These are phyloP conservation scores for Dynastes hyllus DNA, from an alignment of 2,888 invertebrate species.

Conservation along the genomic window DNA sequence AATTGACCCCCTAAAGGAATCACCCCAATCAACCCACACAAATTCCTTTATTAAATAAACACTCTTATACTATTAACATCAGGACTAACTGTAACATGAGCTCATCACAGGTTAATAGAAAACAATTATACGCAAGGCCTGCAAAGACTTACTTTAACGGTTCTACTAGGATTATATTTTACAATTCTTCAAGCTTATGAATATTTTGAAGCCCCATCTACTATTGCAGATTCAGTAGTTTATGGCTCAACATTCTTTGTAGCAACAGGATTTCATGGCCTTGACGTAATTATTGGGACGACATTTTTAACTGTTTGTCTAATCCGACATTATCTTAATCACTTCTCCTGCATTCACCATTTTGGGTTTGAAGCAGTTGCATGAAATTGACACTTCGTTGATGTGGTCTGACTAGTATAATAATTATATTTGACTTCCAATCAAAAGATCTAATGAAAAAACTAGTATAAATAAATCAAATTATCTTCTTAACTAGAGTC, in stretches of 20 bases:
- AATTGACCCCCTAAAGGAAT: constrained; percentile 80
- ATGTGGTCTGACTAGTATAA: constrained; percentile 67
- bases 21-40: constrained; percentile 78
- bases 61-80: constrained; percentile 82
- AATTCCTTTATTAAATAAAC: constrained; percentile 79
- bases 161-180: constrained; percentile 79
- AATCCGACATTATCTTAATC: constrained; percentile 71
- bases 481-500: constrained; percentile 64
- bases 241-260: constrained; percentile 83
- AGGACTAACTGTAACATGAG: constrained; percentile 80
- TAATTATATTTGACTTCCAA: constrained; percentile 79
- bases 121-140: constrained; percentile 71
- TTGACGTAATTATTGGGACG: constrained; percentile 81
- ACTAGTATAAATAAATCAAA: constrained; percentile 77
- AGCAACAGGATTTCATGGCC: constrained; percentile 84
- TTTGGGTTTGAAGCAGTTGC: constrained; percentile 77
- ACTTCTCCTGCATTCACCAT: constrained; percentile 75
- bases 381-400: no score
- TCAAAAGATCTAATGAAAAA: constrained; percentile 69
- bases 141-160: constrained; percentile 73
- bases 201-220: constrained; percentile 78
- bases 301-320: constrained; percentile 74
- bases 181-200: constrained; percentile 79
- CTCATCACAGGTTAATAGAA: constrained; percentile 75
- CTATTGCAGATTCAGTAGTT: constrained; percentile 74